These are phyloP conservation scores for Cyanoramphus novaezelandiae DNA, from an alignment of 2,113 vertebrate genomes.

Conservation along the genomic window DNA sequence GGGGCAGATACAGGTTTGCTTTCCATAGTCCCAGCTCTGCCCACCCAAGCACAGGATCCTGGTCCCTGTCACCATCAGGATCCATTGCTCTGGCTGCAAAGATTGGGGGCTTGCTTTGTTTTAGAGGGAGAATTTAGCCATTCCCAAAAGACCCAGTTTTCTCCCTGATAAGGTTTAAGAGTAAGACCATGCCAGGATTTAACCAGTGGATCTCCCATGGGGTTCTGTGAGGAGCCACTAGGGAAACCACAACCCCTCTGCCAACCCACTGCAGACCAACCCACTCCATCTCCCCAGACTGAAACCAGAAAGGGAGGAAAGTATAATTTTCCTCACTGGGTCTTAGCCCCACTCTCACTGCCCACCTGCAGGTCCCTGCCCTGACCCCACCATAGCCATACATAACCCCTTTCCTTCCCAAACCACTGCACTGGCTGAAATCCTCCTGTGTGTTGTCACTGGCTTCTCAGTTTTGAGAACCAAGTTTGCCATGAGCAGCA, in stretches of 20 bases:
- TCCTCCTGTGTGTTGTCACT: neutral
- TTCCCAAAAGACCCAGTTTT: neutral
- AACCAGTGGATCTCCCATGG: neutral
- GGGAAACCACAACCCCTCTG: neutral
- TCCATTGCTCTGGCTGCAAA: neutral
- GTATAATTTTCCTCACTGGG: neutral
- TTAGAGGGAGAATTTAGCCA: neutral
- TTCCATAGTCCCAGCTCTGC: neutral
- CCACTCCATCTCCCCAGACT: accelerated
- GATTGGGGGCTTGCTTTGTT: neutral
- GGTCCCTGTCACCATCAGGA: neutral
- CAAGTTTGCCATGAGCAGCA: neutral
- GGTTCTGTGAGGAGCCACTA: neutral
- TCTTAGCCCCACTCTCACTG: neutral
- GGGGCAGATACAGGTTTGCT: neutral
- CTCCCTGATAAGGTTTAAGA: neutral
- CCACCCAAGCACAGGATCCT: neutral
- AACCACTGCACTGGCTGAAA: accelerated
- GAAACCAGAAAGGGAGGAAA: neutral
- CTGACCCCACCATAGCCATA: neutral
- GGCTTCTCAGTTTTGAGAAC: neutral
- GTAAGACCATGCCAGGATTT: neutral
- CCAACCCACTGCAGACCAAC: neutral
- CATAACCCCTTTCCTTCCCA: neutral
- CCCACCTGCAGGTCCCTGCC: neutral